Evolutionary conservation across 2,113 vertebrate species (phyloP).

Genomic region (Clarias macrocephalus): DNA sequence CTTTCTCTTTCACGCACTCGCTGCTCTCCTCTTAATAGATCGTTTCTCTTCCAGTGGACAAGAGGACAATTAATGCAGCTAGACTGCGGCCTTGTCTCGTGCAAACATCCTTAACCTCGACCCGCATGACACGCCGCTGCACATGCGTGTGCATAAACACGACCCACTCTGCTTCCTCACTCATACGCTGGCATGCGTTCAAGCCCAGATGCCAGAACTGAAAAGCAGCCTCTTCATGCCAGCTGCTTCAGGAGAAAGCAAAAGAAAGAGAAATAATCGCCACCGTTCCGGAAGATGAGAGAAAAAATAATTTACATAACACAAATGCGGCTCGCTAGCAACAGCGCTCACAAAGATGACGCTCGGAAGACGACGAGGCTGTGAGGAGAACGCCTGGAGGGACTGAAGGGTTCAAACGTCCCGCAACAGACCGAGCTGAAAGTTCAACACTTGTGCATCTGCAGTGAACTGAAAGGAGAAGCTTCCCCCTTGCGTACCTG

Average conservation of each 20-base stretch:
- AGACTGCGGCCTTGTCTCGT: slow-evolving; percentile 40
- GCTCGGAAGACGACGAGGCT: slow-evolving; percentile 45
- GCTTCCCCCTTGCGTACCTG: background rate
- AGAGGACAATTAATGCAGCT: slow-evolving; percentile 44
- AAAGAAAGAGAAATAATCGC: slow-evolving; percentile 50
- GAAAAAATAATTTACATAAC: slow-evolving; percentile 50
- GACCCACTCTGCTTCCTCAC: slow-evolving; percentile 44
- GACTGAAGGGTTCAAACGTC: background rate
- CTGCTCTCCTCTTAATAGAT: slow-evolving; percentile 31
- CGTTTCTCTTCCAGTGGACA: slow-evolving; percentile 26
- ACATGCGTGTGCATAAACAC: slow-evolving; percentile 34
- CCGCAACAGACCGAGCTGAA: background rate
- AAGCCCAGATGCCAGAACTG: slow-evolving; percentile 60
- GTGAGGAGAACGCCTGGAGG: slow-evolving; percentile 26
- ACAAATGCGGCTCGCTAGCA: slow-evolving; percentile 45
- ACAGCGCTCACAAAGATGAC: slow-evolving; percentile 47
- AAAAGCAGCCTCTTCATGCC: slow-evolving; percentile 61
- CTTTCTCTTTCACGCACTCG: slow-evolving; percentile 13
- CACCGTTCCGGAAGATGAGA: slow-evolving; percentile 56
- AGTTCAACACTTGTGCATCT: background rate
- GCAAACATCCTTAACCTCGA: slow-evolving; percentile 51
- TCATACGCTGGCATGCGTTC: slow-evolving; percentile 50
- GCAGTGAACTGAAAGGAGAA: background rate
- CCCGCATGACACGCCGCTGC: slow-evolving; percentile 38
- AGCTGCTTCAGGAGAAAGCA: slow-evolving; percentile 59